These are phyloP conservation scores for Ernsta delagoae DNA, from an alignment of 2,888 invertebrate genomes.

Conservation along the genomic window DNA sequence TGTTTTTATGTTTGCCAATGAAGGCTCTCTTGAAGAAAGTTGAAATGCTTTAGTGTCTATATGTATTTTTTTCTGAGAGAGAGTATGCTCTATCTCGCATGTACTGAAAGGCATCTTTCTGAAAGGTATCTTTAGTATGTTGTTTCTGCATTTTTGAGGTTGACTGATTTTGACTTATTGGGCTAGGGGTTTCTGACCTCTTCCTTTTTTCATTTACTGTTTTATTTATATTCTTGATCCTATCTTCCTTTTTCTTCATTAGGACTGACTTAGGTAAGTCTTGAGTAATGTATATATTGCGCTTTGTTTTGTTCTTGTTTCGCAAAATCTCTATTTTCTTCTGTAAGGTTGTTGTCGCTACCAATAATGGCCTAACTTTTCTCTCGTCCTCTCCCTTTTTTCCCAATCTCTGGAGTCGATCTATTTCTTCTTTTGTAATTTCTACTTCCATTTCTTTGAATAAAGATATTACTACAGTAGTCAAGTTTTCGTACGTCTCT, in stretches of 20 bases:
- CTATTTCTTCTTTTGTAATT: background rate
- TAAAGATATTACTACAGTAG: background rate
- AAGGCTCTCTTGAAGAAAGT: too few species aligned
- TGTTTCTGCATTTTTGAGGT: background rate
- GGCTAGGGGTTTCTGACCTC: background rate
- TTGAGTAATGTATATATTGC: background rate
- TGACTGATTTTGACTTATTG: background rate
- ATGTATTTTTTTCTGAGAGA: background rate
- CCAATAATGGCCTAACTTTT: background rate
- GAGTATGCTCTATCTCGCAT: background rate
- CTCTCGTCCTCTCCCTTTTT: background rate
- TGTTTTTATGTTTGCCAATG: too few species aligned
- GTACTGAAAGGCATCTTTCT: conserved; percentile 1
- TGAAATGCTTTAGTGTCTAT: background rate
- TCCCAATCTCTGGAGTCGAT: background rate
- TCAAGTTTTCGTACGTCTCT: background rate
- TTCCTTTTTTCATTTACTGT: background rate
- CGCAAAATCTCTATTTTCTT: background rate
- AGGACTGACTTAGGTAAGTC: background rate
- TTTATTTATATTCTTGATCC: background rate
- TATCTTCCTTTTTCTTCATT: background rate
- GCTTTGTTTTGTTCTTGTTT: background rate
- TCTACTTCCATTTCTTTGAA: background rate
- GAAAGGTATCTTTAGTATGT: background rate
- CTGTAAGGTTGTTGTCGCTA: background rate